Conservation (phyloP, 2,113 vertebrate species). For the Sphaerodactylus townsendi region DNA sequence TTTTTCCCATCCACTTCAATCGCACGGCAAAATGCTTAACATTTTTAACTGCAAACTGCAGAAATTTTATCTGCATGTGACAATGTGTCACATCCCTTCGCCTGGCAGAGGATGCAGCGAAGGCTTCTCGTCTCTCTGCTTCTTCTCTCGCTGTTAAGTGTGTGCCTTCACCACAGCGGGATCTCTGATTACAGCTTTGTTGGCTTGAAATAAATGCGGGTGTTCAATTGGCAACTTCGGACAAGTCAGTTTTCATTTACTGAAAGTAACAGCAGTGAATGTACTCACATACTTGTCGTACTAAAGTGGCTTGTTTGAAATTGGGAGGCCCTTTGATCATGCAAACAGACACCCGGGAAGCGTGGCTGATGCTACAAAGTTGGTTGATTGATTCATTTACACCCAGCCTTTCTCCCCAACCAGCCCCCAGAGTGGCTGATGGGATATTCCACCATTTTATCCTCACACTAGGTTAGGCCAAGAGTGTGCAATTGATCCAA, state of each 20-base stretch:
- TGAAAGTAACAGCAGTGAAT: not conserved
- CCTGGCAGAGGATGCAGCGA: not conserved
- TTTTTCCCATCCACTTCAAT: constrained; percentile 72
- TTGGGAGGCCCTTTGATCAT: not conserved
- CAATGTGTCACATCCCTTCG: constrained; percentile 12
- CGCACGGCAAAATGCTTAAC: constrained; percentile 48
- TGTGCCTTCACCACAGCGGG: not conserved
- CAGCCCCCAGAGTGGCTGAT: too few species aligned
- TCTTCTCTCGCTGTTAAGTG: not conserved
- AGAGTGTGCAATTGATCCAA: too few species aligned
- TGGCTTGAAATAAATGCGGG: not conserved
- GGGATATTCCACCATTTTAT: too few species aligned
- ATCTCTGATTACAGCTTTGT: not conserved
- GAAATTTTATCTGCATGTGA: not conserved
- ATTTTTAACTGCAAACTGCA: constrained; percentile 22
- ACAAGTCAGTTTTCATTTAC: not conserved
- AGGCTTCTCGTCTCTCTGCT: constrained; percentile 1
- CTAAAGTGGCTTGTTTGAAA: not conserved
- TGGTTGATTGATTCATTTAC: too few species aligned
- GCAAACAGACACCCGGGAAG: not conserved
- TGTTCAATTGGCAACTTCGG: not conserved
- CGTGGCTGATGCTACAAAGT: too few species aligned
- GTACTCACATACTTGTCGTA: not conserved
- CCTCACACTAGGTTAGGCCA: too few species aligned
- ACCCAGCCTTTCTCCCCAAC: too few species aligned